These are phyloP conservation scores for Thalassaphorura encarpata DNA, from an alignment of 1,140 invertebrate species.

Conservation along the genomic window DNA sequence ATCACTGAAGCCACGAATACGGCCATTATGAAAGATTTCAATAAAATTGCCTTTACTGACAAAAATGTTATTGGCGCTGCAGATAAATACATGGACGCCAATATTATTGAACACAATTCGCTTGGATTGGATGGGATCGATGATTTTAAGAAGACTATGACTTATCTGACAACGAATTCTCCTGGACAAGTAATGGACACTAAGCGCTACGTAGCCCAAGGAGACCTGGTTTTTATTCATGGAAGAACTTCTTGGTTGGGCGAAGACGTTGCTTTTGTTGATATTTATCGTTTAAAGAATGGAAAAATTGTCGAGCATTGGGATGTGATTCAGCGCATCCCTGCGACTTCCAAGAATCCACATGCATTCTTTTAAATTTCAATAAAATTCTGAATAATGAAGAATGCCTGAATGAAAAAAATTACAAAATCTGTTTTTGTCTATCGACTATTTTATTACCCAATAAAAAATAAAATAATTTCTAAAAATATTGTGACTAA, in stretches of 20 bases:
- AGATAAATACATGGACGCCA: not conserved
- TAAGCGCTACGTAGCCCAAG: not conserved
- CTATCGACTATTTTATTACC: no score
- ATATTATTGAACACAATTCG: not conserved
- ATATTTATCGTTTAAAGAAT: not conserved
- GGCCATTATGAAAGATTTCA: no score
- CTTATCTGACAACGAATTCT: not conserved
- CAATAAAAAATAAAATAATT: no score
- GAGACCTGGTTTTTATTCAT: not conserved
- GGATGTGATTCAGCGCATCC: slow-evolving; percentile 7
- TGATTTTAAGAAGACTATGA: not conserved
- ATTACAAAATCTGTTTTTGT: no score
- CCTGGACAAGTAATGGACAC: not conserved
- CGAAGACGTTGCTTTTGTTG: not conserved
- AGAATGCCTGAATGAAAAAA: no score
- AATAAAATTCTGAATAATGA: no score
- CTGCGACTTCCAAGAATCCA: no score
- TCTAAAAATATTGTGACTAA: no score
- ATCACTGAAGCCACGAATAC: no score
- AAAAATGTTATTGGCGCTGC: no score
- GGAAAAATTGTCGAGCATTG: slow-evolving; percentile 1
- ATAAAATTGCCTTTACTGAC: no score
- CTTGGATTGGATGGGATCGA: not conserved
- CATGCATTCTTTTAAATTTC: no score
- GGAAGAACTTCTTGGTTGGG: not conserved